phyloP scores from a whole-genome alignment of 2,888 invertebrate species.

The Nemurella pictetii region DNA sequence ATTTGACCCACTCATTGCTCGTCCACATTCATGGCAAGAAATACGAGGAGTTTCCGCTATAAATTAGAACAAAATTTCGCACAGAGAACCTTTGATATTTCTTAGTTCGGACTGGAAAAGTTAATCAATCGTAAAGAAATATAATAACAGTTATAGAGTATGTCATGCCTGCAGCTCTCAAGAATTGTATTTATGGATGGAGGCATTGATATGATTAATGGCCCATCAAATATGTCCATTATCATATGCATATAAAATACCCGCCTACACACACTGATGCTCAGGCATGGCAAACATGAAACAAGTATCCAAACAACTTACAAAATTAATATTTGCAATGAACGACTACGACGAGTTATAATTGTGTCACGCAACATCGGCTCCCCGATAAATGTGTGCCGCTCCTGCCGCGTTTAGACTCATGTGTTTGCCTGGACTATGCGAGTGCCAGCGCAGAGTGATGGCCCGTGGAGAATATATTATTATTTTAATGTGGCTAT shows the following conservation, averaged over 20 bases:
- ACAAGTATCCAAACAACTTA: background rate
- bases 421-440: too few species aligned
- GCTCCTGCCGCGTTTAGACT: background rate
- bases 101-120: background rate
- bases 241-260: background rate
- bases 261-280: background rate
- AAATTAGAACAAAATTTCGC: background rate
- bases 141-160: background rate
- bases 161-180: background rate
- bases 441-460: background rate
- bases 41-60: background rate
- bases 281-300: background rate
- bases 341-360: background rate
- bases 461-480: background rate
- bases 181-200: background rate
- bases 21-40: background rate
- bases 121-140: background rate
- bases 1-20: background rate
- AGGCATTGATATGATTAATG: background rate
- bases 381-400: background rate
- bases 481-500: background rate
- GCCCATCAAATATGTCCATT: background rate
- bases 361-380: background rate
- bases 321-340: background rate
- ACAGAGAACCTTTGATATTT: background rate